Percentiles rank a stretch among this genome's conserved stretches.
These are phyloP conservation scores for Palythoa grandiflora DNA, from an alignment of 92 coral and sea anemone species.

Conservation along the genomic window DNA sequence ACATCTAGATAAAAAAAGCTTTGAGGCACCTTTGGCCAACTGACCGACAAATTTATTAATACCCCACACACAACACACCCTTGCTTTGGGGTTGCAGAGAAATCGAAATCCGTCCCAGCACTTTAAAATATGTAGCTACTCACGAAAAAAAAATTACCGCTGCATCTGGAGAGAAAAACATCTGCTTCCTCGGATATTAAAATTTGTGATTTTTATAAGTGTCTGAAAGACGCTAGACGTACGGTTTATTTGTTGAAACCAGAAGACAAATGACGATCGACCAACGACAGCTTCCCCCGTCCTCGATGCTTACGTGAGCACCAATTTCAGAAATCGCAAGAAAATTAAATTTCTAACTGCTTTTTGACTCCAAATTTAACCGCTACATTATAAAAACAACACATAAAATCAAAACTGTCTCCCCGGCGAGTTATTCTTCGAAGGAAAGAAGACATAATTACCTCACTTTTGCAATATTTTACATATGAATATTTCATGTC, in stretches of 20 bases:
- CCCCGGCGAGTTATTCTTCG: background rate
- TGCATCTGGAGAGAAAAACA: constrained; percentile 33
- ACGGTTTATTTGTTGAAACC: constrained; percentile 62
- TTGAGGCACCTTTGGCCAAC: constrained; percentile 4
- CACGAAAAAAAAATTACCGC: constrained; percentile 26
- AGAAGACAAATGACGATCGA: constrained; percentile 32
- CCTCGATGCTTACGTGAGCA: constrained; percentile 51
- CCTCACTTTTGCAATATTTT: constrained; percentile 81
- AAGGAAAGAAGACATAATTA: constrained; percentile 70
- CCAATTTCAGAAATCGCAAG: constrained; percentile 36
- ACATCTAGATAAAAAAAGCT: background rate
- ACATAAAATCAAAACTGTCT: constrained; percentile 22
- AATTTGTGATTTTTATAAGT: constrained; percentile 53
- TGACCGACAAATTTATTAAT: constrained; percentile 20
- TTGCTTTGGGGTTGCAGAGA: constrained; percentile 37
- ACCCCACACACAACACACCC: constrained; percentile 51
- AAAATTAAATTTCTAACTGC: constrained; percentile 5
- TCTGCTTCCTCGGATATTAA: constrained; percentile 52
- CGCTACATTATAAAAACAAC: background rate
- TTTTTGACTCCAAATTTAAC: background rate
- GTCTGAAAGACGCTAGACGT: constrained; percentile 55
- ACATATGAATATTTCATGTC: constrained; percentile 92
- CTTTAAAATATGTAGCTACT: background rate
- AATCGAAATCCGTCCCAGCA: constrained; percentile 36
- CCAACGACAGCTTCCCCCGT: constrained; percentile 38